Base-by-base conservation (phyloP, 2,113 vertebrate species). In the Emydocephalus ijimae region DNA sequence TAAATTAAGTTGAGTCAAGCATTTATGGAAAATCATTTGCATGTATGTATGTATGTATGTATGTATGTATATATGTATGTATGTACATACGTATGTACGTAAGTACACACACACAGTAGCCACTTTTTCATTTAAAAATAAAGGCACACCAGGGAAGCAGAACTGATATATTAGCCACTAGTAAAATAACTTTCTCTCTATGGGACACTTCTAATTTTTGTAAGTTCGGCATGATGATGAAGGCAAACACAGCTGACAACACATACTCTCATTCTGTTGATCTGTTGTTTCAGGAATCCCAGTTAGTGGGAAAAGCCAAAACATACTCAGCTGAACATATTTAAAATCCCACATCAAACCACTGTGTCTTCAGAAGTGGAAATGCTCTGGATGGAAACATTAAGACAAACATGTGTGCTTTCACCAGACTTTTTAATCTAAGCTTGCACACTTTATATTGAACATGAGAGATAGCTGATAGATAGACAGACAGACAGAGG, bases 71-170 rank as follows among this genome's bases (percentile, higher is more conserved):
- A 5, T 56, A 12, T 64, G 57, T 52, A 5, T 34, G 15, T 7
- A 3, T 15, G 3, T 14, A 15, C 2, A 3, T 18, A 5, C 34
- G 15, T 7, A 3, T 8, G 3, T 14, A 15, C 2, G 7, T 18
- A 29, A 2, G 2, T 8, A 48, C 6, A 45, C 10, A 59, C 11
- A 89, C 3, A 52, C 2, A 59, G 21, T 24, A 23, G 57, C 43
- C 39, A 23, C 34, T 20, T 88, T 23, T 10, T 3, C 20, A 39
- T 89, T 89, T 39, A 23, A 89, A 87, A 87, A 54, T 54, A 15
- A n/a, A 87, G 48, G 48, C 6, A 52, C 14, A n/a, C 14, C 12
- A 29, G 48, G 26, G 12, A 18, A 87, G 26, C 48, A 52, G 86
- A 48, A 50, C 14, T 52, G 45, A 52, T 52, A 87, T 29, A 39